Percentiles rank a stretch among this genome's conserved stretches.
Conservation (phyloP, 2,113 vertebrate species). For the Eleginops maclovinus region DNA sequence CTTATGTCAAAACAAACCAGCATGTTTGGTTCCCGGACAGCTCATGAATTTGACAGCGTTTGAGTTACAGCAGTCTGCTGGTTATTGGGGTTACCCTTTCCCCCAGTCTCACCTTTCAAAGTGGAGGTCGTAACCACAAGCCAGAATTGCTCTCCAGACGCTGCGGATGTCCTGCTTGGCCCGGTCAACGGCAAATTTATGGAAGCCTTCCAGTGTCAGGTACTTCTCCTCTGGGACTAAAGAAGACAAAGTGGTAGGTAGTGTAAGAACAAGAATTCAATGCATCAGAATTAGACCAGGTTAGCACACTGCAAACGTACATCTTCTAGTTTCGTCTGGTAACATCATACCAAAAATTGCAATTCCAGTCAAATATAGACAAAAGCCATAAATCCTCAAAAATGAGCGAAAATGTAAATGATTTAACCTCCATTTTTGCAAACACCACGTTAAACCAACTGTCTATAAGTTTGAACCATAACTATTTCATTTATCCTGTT, state of each 20-base stretch:
- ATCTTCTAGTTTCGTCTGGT: background rate
- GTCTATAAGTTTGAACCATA: background rate
- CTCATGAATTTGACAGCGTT: background rate
- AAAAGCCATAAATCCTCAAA: background rate
- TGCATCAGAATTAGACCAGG: background rate
- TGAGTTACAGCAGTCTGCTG: conserved; percentile 8
- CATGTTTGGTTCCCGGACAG: background rate
- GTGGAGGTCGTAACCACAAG: conserved; percentile 96
- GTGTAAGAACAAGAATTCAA: background rate
- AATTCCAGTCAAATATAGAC: background rate
- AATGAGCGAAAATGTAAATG: background rate
- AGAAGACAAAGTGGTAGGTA: conserved; percentile 22
- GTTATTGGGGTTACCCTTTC: background rate
- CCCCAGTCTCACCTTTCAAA: conserved; percentile 90
- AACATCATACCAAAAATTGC: too few species aligned
- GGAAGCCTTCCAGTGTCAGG: conserved; percentile 96
- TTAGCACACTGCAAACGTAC: background rate
- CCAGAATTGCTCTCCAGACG: conserved; percentile 95
- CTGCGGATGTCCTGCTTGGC: conserved; percentile 98
- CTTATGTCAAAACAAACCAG: background rate
- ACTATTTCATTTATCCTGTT: background rate
- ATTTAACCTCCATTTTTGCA: background rate
- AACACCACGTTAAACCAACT: background rate
- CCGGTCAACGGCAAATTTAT: conserved; percentile 93
- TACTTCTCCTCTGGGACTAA: conserved; percentile 96